These are phyloP conservation scores for Archaeoteleia sp. DNA, from an alignment of 2,888 invertebrate genomes.

Conservation along the genomic window DNA sequence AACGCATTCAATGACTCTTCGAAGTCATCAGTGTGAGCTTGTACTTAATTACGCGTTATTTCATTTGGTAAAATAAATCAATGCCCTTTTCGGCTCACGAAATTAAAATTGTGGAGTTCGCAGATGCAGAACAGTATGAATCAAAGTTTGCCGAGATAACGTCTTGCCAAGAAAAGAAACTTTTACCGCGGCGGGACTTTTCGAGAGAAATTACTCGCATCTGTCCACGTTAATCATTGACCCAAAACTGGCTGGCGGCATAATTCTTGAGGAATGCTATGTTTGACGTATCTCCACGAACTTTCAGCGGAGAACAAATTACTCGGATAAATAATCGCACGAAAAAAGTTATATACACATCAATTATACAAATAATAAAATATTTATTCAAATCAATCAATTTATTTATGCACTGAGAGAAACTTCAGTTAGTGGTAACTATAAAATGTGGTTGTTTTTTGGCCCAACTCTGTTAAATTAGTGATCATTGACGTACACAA, in stretches of 20 bases:
- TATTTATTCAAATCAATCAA: too few species aligned
- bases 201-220: conserved; percentile 63
- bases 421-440: too few species aligned
- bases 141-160: conserved; percentile 42
- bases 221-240: conserved; percentile 64
- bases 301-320: conserved; percentile 14
- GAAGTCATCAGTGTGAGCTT: too few species aligned
- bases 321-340: too few species aligned
- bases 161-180: conserved; percentile 54
- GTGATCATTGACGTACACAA: too few species aligned
- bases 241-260: conserved; percentile 20
- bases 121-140: conserved; percentile 34
- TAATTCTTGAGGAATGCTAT: conserved; percentile 21
- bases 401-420: too few species aligned
- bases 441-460: too few species aligned
- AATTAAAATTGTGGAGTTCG: conserved; percentile 34
- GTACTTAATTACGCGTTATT: background rate
- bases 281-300: conserved; percentile 21
- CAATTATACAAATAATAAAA: too few species aligned
- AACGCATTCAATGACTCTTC: too few species aligned
- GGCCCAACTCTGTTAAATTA: too few species aligned
- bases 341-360: too few species aligned
- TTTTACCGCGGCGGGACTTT: conserved; percentile 61
- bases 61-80: conserved; percentile 32
- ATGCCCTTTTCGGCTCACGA: conserved; percentile 18